A percentile compares a stretch with the other conserved stretches of the same genome.
Conservation (phyloP, 2,888 invertebrate species). For the Scotopteryx bipunctaria region DNA sequence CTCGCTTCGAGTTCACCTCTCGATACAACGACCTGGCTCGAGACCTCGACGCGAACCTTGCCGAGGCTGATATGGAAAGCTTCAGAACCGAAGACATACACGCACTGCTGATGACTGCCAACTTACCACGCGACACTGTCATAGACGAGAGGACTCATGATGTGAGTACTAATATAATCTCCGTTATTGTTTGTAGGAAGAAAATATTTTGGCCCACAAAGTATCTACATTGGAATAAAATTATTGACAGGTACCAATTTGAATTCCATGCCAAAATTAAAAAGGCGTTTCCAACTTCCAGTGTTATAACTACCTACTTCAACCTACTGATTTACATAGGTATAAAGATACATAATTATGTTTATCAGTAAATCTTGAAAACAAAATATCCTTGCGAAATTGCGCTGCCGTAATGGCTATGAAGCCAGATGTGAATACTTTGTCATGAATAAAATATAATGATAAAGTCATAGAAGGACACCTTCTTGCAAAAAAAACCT, state of each 20-base stretch:
- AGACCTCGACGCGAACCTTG: constrained; percentile 95
- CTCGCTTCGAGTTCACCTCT: constrained; percentile 79
- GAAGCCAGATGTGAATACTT: constrained; percentile 44
- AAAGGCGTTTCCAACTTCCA: too few relatives aligned
- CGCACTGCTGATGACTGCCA: constrained; percentile 88
- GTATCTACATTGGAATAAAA: too few relatives aligned
- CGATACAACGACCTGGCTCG: constrained; percentile 94
- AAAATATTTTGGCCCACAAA: too few relatives aligned
- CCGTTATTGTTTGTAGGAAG: too few relatives aligned
- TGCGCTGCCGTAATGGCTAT: constrained; percentile 24
- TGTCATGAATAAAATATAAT: constrained; percentile 43
- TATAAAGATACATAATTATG: constrained; percentile 7
- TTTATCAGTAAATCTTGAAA: constrained; percentile 19
- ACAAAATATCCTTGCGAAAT: constrained; percentile 23
- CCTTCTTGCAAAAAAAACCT: constrained; percentile 26
- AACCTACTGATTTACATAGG: neutral
- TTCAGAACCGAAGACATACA: constrained; percentile 96
- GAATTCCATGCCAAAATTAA: too few relatives aligned
- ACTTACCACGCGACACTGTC: constrained; percentile 87
- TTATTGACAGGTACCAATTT: too few relatives aligned
- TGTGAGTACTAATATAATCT: constrained; percentile 67
- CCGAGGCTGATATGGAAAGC: constrained; percentile 97
- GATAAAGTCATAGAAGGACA: constrained; percentile 48
- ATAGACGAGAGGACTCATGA: constrained; percentile 76
- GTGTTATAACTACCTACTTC: too few relatives aligned